phyloP scores from a whole-genome alignment of 2,888 invertebrate genomes.

The Acrobasis suavella region DNA sequence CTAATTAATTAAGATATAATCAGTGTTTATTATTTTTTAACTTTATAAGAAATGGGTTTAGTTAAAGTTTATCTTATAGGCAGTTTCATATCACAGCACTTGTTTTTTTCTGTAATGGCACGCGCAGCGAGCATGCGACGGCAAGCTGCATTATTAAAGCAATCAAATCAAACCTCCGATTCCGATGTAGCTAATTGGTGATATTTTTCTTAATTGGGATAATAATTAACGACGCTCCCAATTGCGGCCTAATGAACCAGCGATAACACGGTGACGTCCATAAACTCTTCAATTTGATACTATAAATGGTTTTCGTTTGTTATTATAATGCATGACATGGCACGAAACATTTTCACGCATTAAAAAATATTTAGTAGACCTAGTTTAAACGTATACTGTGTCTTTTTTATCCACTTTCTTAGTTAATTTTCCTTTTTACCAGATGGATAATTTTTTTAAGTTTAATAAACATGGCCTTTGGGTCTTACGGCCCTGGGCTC shows the following conservation, averaged over 20 bases:
- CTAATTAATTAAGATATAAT: no score
- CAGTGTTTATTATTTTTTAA: no score
- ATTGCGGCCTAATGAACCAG: conserved; percentile 39
- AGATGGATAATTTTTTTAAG: no score
- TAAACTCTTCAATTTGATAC: conserved; percentile 26
- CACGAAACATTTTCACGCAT: neutral
- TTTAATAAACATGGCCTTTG: no score
- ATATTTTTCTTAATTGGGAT: conserved; percentile 42
- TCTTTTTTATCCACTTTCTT: no score
- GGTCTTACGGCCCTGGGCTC: no score
- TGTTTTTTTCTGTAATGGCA: conserved; percentile 27
- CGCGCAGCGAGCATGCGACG: conserved; percentile 43
- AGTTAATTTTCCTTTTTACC: no score
- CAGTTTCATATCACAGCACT: neutral
- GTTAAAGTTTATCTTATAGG: neutral
- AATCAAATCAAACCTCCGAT: conserved; percentile 37
- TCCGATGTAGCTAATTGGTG: conserved; percentile 34
- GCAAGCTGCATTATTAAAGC: conserved; percentile 46
- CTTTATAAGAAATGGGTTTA: no score
- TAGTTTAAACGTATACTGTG: no score
- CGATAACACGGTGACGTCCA: conserved; percentile 30
- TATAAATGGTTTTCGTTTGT: neutral
- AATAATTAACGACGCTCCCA: conserved; percentile 44
- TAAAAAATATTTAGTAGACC: neutral
- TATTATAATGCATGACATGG: neutral